Base-by-base conservation (phyloP, 2,888 invertebrate genomes). In the Phyllotreta cruciferae region DNA sequence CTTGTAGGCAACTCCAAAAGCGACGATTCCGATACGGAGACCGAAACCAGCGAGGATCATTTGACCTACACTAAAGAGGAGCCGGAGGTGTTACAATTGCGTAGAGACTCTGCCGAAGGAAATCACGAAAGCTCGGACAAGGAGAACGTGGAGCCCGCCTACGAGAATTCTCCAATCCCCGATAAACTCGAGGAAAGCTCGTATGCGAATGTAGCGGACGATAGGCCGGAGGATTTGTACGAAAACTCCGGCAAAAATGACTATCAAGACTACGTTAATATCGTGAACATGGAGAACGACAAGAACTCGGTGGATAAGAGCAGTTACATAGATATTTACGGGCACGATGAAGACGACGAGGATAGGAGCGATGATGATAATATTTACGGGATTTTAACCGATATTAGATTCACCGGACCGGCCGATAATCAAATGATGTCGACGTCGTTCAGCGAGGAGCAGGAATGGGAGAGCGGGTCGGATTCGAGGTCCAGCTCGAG, bases 401-500 rank as follows among this genome's bases (percentile, higher is more conserved):
- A 82, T 73, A 82, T 81, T 47, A 73, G 80, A 64, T 82, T 81
- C 70, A 78, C 75, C 44, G 82, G 82, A 34, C 82, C 81, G 0
- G 73, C 73, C 65, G 81, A 80, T 70, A 73, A 73, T 58, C 80
- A 80, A 55, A 70, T 80, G 71, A 81, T 82, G 82, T 80, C 82
- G 0, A 83, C 83, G 3, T 82, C 82, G 6, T 83, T 83, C 71
- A 83, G 83, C 64, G 82, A 82, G 60, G 84, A 85, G 42, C 83
- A 88, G 71, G 90, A 89, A 73, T 90, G 90, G 88, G 90, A 90
- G 75, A 89, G 88, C 79, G 88, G 87, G 70, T 86, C 85, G 6
- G 90, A 85, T 66, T 86, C 86, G n/a, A 86, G 87, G 67, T 90
- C 90, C 37, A 88, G 88, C 6, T 90, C 90, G 5, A 91, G 90